phyloP scores from a whole-genome alignment of 1,140 invertebrate genomes.

The Camponotus floridanus region DNA sequence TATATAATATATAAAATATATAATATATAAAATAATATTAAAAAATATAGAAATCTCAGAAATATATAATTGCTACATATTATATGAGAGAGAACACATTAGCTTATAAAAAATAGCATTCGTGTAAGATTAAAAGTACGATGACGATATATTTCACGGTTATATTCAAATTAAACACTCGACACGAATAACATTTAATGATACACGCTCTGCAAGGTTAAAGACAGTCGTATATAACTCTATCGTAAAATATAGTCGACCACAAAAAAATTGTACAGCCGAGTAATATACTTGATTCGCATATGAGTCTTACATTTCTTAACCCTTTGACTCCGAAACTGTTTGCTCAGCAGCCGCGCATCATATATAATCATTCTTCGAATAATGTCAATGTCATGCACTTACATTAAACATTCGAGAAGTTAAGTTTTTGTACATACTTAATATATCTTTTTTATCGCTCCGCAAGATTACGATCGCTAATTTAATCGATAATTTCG shows the following conservation, averaged over 20 bases:
- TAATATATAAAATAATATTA: too few species aligned
- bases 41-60: not conserved
- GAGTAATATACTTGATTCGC: conserved; percentile 10
- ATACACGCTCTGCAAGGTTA: not conserved
- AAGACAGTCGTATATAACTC: conserved; percentile 7
- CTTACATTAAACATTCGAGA: conserved; percentile 11
- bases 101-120: not conserved
- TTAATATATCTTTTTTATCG: not conserved
- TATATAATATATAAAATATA: not conserved
- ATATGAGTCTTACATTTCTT: conserved; percentile 26
- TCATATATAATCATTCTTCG: conserved; percentile 10
- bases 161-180: conserved; percentile 16
- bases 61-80: not conserved
- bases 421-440: conserved; percentile 3
- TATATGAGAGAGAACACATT: not conserved
- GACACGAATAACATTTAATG: not conserved
- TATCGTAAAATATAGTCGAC: conserved; percentile 8
- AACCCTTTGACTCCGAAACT: conserved; percentile 35
- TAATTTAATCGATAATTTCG: not conserved
- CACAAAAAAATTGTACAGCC: conserved; percentile 1
- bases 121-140: not conserved
- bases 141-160: not conserved
- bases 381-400: conserved; percentile 23
- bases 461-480: not conserved
- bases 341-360: not conserved